Percentiles rank a stretch among this genome's conserved stretches.
phyloP scores from a whole-genome alignment of 1,140 invertebrate genomes.

The Ylistrum balloti region DNA sequence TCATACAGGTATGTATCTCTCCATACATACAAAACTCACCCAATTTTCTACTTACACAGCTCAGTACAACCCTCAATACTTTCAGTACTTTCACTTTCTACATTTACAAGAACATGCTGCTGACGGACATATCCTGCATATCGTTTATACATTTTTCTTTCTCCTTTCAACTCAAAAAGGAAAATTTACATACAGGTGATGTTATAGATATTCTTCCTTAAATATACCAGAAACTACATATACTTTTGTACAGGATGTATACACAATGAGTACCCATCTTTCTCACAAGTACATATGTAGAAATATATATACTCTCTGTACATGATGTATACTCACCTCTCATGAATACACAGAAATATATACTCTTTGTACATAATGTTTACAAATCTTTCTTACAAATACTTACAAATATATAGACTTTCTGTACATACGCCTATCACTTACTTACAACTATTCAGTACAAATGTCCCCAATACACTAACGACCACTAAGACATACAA shows the following conservation, averaged over 20 bases:
- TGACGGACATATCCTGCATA: background rate
- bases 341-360: background rate
- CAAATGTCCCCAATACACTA: background rate
- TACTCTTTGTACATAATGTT: background rate
- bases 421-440: background rate
- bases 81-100: background rate
- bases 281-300: background rate
- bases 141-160: background rate
- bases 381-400: background rate
- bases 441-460: background rate
- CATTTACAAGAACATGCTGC: background rate
- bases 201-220: background rate
- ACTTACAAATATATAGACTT: background rate
- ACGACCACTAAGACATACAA: background rate
- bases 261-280: background rate
- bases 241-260: background rate
- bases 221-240: background rate
- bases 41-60: background rate
- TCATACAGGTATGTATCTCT: background rate
- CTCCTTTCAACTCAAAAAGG: background rate
- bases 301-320: conserved; percentile 9
- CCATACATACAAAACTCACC: background rate
- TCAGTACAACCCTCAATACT: background rate
- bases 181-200: background rate
- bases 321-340: background rate